phyloP scores from a whole-genome alignment of 2,888 invertebrate genomes.

The Ganaspis brasiliensis region DNA sequence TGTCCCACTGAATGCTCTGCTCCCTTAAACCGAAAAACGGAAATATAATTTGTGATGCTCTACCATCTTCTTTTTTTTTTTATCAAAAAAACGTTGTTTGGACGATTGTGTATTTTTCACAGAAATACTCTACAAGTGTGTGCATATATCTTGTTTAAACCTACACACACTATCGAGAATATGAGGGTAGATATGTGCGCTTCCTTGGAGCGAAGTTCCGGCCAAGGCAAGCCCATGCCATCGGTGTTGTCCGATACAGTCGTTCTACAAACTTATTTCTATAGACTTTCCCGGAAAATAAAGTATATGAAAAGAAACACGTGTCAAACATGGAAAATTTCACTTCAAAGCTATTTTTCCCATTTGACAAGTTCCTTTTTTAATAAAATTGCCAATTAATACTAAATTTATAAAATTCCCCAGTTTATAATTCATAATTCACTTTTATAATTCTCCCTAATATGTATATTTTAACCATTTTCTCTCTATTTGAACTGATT shows the following conservation, averaged over 20 bases:
- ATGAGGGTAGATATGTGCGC: constrained; percentile 68
- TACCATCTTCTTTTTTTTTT: no score
- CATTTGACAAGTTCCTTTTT: background rate
- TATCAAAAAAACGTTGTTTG: no score
- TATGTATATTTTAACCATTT: background rate
- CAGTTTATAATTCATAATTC: background rate
- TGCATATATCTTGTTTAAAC: constrained; percentile 44
- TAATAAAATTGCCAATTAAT: background rate
- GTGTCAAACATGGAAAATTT: background rate
- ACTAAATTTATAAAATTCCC: background rate
- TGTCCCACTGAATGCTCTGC: no score
- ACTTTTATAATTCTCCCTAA: no score
- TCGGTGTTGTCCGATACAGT: constrained; percentile 55
- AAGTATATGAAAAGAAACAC: constrained; percentile 17
- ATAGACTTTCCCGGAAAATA: constrained; percentile 47
- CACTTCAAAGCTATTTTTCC: background rate
- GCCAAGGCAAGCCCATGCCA: constrained; percentile 69
- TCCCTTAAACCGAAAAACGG: no score
- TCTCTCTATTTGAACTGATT: background rate
- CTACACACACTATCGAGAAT: constrained; percentile 58
- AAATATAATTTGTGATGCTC: no score
- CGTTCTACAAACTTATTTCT: constrained; percentile 59
- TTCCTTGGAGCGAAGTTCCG: constrained; percentile 79
- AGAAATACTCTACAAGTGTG: constrained; percentile 24
- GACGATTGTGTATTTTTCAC: no score